Conservation (phyloP, 64 coral and sea anemone genomes). For the Platygyra sinensis region DNA sequence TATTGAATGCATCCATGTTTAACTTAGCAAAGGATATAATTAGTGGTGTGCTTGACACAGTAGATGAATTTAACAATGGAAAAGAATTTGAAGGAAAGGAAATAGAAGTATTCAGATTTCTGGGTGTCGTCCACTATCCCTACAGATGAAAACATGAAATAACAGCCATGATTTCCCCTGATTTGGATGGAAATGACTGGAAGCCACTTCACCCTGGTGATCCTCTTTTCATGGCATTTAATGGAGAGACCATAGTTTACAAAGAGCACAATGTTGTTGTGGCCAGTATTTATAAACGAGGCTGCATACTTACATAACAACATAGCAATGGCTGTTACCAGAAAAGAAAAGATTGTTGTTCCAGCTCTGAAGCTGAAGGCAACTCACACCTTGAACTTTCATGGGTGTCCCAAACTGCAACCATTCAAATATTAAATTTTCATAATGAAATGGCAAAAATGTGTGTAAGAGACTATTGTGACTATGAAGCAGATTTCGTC, state of each 20-base stretch:
- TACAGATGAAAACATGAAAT: slow-evolving; percentile 51
- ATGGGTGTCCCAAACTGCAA: too few relatives aligned
- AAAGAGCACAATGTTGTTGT: slow-evolving; percentile 18
- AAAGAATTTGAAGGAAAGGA: slow-evolving; percentile 39
- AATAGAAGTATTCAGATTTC: slow-evolving; percentile 52
- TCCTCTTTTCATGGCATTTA: slow-evolving; percentile 71
- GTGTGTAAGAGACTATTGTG: too few relatives aligned
- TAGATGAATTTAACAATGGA: slow-evolving; percentile 65
- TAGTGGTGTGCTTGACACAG: slow-evolving; percentile 19
- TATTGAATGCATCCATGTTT: slow-evolving; percentile 28
- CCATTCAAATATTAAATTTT: too few relatives aligned
- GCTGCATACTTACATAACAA: slow-evolving; percentile 63
- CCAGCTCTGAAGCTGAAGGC: slow-evolving; percentile 1
- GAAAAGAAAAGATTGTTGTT: slow-evolving; percentile 33
- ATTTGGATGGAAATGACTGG: slow-evolving; percentile 71
- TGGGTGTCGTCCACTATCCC: slow-evolving; percentile 43
- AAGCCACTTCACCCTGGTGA: slow-evolving; percentile 42
- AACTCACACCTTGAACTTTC: background rate
- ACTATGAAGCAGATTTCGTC: too few relatives aligned
- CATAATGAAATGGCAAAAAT: too few relatives aligned
- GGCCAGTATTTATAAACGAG: slow-evolving; percentile 77
- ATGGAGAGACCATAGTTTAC: slow-evolving; percentile 49
- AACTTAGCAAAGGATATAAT: slow-evolving; percentile 48
- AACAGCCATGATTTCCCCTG: slow-evolving; percentile 68
- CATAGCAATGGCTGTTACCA: slow-evolving; percentile 53